Evolutionary conservation across 2,888 invertebrate genomes (phyloP).

Genomic region (Caenorhabditis plicata): DNA sequence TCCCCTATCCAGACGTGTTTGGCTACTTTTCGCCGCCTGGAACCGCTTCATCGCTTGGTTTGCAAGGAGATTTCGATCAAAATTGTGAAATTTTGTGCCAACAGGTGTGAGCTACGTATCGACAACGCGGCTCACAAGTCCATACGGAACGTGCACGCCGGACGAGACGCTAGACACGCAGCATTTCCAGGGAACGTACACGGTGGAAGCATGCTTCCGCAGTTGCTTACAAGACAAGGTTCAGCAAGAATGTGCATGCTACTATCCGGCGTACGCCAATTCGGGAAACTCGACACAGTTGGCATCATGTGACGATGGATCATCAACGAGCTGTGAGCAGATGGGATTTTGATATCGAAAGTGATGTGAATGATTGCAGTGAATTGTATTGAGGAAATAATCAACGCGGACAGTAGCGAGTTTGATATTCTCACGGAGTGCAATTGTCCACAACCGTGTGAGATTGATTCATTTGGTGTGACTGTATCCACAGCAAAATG

Average conservation of each 20-base stretch:
- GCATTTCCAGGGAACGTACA: constrained; percentile 43
- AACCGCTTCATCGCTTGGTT: constrained; percentile 51
- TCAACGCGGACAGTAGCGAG: constrained; percentile 31
- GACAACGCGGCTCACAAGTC: constrained; percentile 61
- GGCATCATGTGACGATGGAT: constrained; percentile 33
- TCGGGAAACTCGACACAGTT: constrained; percentile 24
- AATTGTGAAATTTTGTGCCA: not conserved
- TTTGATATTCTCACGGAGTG: constrained; percentile 55
- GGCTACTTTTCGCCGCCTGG: constrained; percentile 56
- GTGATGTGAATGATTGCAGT: constrained; percentile 27
- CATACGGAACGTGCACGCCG: constrained; percentile 65
- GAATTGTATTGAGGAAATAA: constrained; percentile 47
- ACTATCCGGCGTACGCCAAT: constrained; percentile 54
- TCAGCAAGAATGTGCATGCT: constrained; percentile 64
- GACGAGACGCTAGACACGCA: constrained; percentile 26
- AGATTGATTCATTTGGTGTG: constrained; percentile 55
- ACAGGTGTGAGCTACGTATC: constrained; percentile 60
- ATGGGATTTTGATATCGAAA: not conserved
- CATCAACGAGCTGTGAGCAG: constrained; percentile 16
- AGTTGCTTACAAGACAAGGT: constrained; percentile 65
- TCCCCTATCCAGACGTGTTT: constrained; percentile 45
- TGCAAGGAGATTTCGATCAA: not conserved
- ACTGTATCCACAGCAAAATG: constrained; percentile 63
- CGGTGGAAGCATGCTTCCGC: constrained; percentile 66
- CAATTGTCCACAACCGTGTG: constrained; percentile 60